Conservation (phyloP, 2,797 vertebrate species). For the Chelidonichthys spinosus region DNA sequence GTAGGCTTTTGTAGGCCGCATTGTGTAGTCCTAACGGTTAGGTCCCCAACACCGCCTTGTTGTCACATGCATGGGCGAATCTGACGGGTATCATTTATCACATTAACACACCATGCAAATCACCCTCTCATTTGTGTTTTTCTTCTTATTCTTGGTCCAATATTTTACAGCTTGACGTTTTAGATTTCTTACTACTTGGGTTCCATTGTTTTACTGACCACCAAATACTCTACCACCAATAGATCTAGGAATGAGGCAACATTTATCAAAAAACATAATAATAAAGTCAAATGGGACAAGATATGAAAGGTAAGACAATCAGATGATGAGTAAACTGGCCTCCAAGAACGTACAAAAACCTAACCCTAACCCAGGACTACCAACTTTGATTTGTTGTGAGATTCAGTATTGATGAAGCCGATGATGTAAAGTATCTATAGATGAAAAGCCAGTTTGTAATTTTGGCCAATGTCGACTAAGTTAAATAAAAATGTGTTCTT, state of each 20-base stretch:
- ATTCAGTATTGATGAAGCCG: background rate
- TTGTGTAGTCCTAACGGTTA: too few relatives aligned
- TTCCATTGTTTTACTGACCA: background rate
- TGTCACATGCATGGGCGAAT: slow-evolving; percentile 23
- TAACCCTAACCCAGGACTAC: background rate
- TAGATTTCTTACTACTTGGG: background rate
- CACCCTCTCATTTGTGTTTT: background rate
- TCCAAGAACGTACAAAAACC: background rate
- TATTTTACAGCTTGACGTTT: background rate
- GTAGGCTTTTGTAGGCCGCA: too few relatives aligned
- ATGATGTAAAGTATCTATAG: background rate
- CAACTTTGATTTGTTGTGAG: background rate
- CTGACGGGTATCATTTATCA: slow-evolving; percentile 12
- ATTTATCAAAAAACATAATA: background rate
- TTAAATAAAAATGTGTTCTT: background rate
- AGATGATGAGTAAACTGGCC: background rate
- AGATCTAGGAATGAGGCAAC: background rate
- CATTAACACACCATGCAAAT: slow-evolving; percentile 26
- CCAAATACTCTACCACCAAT: too few relatives aligned
- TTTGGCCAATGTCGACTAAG: background rate
- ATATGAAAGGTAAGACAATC: too few relatives aligned
- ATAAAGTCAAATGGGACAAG: background rate
- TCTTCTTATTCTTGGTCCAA: background rate
- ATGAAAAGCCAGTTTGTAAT: background rate
- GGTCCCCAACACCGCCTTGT: background rate